A percentile compares a stretch with the other conserved stretches of the same genome.
phyloP scores from a whole-genome alignment of 2,797 vertebrate species.

The Glyptemys insculpta region DNA sequence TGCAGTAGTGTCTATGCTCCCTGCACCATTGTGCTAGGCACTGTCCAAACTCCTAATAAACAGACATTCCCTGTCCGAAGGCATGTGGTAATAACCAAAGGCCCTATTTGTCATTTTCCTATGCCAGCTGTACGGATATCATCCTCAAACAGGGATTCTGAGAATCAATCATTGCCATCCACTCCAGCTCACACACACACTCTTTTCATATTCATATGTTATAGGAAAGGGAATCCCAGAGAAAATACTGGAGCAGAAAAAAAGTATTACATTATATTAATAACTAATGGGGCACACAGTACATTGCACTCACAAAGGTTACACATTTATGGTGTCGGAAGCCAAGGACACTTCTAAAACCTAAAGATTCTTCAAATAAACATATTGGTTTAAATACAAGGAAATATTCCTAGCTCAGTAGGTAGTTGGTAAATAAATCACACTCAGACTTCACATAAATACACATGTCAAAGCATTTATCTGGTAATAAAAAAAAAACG shows the following conservation, averaged over 20 bases:
- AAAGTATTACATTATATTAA: slow-evolving; percentile 64
- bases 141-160: slow-evolving; percentile 10
- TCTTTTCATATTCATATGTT: not conserved
- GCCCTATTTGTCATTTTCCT: slow-evolving; percentile 20
- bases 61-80: slow-evolving; percentile 2
- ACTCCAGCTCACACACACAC: not conserved
- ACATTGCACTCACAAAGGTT: slow-evolving; percentile 54
- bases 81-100: not conserved
- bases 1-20: slow-evolving; percentile 47
- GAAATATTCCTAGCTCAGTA: slow-evolving; percentile 74
- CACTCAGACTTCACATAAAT: slow-evolving; percentile 72
- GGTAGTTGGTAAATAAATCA: slow-evolving; percentile 78
- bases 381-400: slow-evolving; percentile 72
- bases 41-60: slow-evolving; percentile 54
- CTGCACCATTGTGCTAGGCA: slow-evolving; percentile 33
- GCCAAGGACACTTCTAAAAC: slow-evolving; percentile 65
- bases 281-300: slow-evolving; percentile 57
- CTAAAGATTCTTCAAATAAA: slow-evolving; percentile 68
- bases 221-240: slow-evolving; percentile 34
- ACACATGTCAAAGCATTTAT: slow-evolving; percentile 76
- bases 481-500: slow-evolving; percentile 74
- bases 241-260: slow-evolving; percentile 38
- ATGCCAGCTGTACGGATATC: slow-evolving; percentile 50
- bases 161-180: slow-evolving; percentile 41
- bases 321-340: slow-evolving; percentile 57